Evolutionary conservation across 2,113 vertebrate genomes (phyloP), one percentile per base, ranked within the genome.

Genomic region (Chamaea fasciata): DNA sequence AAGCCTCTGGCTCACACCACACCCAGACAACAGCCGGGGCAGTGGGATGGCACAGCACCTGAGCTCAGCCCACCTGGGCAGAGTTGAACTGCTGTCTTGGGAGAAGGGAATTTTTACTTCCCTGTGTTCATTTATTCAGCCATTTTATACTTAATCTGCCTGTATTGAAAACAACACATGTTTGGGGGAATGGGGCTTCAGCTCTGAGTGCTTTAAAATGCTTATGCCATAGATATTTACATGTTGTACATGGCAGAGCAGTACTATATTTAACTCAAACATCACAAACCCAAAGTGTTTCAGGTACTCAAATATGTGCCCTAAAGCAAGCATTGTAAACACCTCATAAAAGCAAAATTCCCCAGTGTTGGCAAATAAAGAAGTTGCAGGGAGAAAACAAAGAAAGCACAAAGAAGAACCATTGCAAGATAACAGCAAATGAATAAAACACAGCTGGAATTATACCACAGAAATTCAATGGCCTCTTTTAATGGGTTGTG

Each of bases 261-360:
- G 76, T 44, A 17, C 9, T 60, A 44, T 77, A 70, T 94, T 95
- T 97, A 89, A 83, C 69, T 77, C 86, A 87, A 80, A 84, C 74
- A 60, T 67, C 64, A 88, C 78, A 85, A 96, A 35, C 23, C 6
- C 33, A 28, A 77, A 95, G 53, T 15, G 37, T 79, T 94, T 91
- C 74, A 89, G 59, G 71, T 64, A 24, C 44, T 95, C 81, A 87
- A 93, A 82, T 37, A 53, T 4, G 10, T 88, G 65, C 87, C 92
- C 92, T 92, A 93, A 90, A 97, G 93, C 60, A 71, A 91, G 83
- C 52, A 77, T 39, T 62, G 39, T 83, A 96, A 95, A 92, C 82
- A 90, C 76, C 88, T 94, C 84, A 79, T 94, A 93, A 94, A 96
- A 93, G 64, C 64, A 87, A 76, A 95, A 91, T 92, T 96, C 88